Evolutionary conservation across 2,797 vertebrate species (phyloP), one percentile per base, ranked within the genome.

Genomic region (Ceyx erithaca): DNA sequence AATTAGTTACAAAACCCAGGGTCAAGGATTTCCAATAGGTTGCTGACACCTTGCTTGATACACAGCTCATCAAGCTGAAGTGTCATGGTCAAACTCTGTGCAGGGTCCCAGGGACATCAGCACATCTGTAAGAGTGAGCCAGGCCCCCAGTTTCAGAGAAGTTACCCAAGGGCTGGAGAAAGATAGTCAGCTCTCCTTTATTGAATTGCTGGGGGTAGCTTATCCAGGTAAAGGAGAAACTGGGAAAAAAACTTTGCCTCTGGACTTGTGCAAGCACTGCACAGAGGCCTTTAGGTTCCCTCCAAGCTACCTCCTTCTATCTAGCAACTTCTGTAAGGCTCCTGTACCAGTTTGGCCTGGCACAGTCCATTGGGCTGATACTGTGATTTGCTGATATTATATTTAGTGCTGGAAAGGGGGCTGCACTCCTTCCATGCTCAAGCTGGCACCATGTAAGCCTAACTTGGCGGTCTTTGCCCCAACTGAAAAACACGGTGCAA

Each of bases 21-120:
- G 85, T 79, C 93, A 92, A 85, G 82, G 90, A 88, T 54, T 88
- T 91, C 57, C 83, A 82, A 49, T 67, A 67, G 21, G 59, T 20
- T 89, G 87, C 37, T 62, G 81, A 85, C 1, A 7, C 25, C 46
- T 70, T 62, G 33, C 31, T 85, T 76, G 79, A 89, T 69, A 55
- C 26, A 83, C 10, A 78, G 67, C 25, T 73, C 0, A 1, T 63
- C 54, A 64, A 68, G 54, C 17, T 2, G 9, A 92, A 64, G 46
- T 68, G 66, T 55, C 79, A 68, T 0, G 3, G 78, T 54, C 58
- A 90, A 83, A 82, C 41, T 37, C 37, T 1, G 4, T 28, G 31
- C 41, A 45, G 35, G 12, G 40, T 64, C 16, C 21, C 64, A 76
- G 68, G 1, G 20, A 87, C 51, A 87, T 43, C 58, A 85, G 82